A percentile compares a stretch with the other conserved stretches of the same genome.
Conservation (phyloP, 30 jellyfish, hydroid and myxozoan genomes). For the Chrysaora quinquecirrha region DNA sequence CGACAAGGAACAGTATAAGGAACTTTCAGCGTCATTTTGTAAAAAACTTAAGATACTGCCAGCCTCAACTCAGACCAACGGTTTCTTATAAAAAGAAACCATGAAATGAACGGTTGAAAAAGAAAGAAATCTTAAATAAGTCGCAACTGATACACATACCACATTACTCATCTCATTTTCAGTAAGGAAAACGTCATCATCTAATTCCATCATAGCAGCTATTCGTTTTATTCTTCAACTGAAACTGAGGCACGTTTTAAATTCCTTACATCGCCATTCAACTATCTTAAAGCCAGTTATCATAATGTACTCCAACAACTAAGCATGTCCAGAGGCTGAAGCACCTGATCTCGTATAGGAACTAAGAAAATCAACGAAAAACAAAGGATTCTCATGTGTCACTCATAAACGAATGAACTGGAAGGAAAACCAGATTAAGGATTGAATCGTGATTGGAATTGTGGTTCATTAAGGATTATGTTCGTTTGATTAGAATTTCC, state of each 20-base stretch:
- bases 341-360: background rate
- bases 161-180: background rate
- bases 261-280: too few relatives aligned
- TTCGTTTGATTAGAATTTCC: background rate
- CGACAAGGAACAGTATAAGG: too few relatives aligned
- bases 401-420: background rate
- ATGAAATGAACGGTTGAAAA: too few relatives aligned
- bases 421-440: background rate
- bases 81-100: too few relatives aligned
- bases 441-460: background rate
- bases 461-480: background rate
- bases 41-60: too few relatives aligned
- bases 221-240: background rate
- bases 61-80: too few relatives aligned
- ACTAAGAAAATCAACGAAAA: background rate
- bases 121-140: too few relatives aligned
- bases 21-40: too few relatives aligned
- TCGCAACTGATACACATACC: background rate
- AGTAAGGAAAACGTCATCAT: background rate
- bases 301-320: too few relatives aligned
- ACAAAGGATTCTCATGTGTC: background rate
- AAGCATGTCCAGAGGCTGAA: background rate
- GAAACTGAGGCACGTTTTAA: too few relatives aligned
- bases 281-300: too few relatives aligned
- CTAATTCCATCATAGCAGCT: background rate